A percentile compares a stretch with the other conserved stretches of the same genome.
phyloP scores from a whole-genome alignment of 2,113 vertebrate species.

The Chaetodon trifascialis region DNA sequence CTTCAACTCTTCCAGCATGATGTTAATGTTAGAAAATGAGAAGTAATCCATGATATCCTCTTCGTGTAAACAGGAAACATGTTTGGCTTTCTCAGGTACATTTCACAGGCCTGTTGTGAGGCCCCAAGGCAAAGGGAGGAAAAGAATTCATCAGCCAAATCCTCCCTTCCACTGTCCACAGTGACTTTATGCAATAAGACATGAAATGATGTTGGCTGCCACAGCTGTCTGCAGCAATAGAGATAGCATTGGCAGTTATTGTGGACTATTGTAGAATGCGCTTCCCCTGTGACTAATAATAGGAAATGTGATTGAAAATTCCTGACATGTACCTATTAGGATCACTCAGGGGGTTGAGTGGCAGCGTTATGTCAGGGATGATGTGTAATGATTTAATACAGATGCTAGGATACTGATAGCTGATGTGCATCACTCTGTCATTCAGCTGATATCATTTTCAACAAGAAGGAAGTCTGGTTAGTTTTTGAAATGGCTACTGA shows the following conservation, averaged over 20 bases:
- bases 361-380: not conserved
- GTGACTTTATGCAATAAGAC: not conserved
- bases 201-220: not conserved
- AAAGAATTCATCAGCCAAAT: not conserved
- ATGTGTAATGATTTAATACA: not conserved
- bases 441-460: not conserved
- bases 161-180: not conserved
- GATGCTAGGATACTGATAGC: not conserved
- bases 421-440: slow-evolving; percentile 5
- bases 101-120: not conserved
- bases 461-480: too few species aligned
- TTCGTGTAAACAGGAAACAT: not conserved
- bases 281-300: not conserved
- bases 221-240: not conserved
- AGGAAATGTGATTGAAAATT: not conserved
- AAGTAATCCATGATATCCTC: not conserved
- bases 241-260: not conserved
- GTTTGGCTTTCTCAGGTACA: not conserved
- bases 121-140: not conserved
- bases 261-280: not conserved
- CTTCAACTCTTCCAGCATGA: not conserved
- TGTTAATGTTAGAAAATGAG: not conserved
- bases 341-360: not conserved
- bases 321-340: not conserved
- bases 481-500: too few species aligned